These are phyloP conservation scores for Adoxophyes honmai DNA, from an alignment of 1,140 invertebrate species.

Conservation along the genomic window DNA sequence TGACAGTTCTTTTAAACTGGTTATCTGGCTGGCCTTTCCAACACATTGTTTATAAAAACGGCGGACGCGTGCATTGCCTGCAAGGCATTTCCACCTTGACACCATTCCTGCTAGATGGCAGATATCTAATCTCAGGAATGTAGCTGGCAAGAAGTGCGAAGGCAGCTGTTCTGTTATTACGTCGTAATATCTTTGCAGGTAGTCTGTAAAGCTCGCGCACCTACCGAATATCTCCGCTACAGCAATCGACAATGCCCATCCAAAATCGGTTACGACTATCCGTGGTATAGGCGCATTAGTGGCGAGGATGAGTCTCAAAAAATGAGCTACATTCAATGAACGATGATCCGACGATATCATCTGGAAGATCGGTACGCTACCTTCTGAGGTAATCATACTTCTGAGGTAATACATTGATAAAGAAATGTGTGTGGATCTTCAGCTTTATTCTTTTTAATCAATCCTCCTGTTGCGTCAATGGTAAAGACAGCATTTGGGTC, in stretches of 20 bases:
- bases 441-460: not conserved
- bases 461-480: not conserved
- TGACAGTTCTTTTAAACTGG: too few relatives aligned
- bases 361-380: not conserved
- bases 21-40: too few relatives aligned
- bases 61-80: too few relatives aligned
- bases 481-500: not conserved
- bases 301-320: not conserved
- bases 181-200: not conserved
- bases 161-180: not conserved
- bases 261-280: not conserved
- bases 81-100: too few relatives aligned
- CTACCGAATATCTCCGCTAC: not conserved
- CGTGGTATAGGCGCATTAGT: not conserved
- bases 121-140: too few relatives aligned
- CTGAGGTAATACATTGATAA: not conserved
- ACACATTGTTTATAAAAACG: too few relatives aligned
- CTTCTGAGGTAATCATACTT: not conserved
- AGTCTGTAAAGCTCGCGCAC: not conserved
- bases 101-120: too few relatives aligned
- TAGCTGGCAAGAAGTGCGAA: too few relatives aligned
- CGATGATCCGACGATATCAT: not conserved
- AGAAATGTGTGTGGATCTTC: not conserved
- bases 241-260: not conserved
- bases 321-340: not conserved